Base-by-base conservation (phyloP, 2,797 vertebrate genomes). In the Pyrocephalus nanus region DNA sequence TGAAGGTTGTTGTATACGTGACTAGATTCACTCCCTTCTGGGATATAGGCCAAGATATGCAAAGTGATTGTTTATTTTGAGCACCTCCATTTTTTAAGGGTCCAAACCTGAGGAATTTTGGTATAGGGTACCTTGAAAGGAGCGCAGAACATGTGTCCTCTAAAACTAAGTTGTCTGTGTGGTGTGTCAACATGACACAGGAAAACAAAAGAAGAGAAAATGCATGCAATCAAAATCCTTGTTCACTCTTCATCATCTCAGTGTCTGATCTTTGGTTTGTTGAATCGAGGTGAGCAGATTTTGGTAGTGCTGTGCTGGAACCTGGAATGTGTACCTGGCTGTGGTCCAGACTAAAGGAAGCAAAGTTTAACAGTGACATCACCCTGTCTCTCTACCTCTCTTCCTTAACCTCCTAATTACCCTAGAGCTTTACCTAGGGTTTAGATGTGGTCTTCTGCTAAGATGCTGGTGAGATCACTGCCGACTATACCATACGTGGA, bases 1-100 rank as follows among this genome's bases (percentile, higher is more conserved):
- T 69, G 57, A 91, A 93, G 26, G 34, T 43, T 42, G 50, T 61
- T 73, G 92, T 53, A 51, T 80, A 90, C 4, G 12, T 92, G 91
- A 91, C 66, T 75, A 45, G 38, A 66, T 90, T 93, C 51, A 81
- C 69, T 93, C 36, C 15, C 32, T 72, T 9, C 47, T 91, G 85
- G 85, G 54, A 79, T 45, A 50, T 15, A 67, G 55, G 73, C 79
- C 91, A 96, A 91, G 48, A 64, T 88, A 88, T 79, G 90, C 11
- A 57, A 94, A 81, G 17, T 34, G 34, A 60, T 70, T 89, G 43
- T 84, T 89, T 96, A 30, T 93, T 90, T 91, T 91, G 48, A 73
- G 9, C 0, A 13, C 32, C 76, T 90, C 55, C 3, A 61, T 83
- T 90, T 94, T 83, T 87, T 27, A 71, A 40, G 38, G 16, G 26